Base-by-base conservation (phyloP, 1,140 invertebrate genomes). In the Apis florea region DNA sequence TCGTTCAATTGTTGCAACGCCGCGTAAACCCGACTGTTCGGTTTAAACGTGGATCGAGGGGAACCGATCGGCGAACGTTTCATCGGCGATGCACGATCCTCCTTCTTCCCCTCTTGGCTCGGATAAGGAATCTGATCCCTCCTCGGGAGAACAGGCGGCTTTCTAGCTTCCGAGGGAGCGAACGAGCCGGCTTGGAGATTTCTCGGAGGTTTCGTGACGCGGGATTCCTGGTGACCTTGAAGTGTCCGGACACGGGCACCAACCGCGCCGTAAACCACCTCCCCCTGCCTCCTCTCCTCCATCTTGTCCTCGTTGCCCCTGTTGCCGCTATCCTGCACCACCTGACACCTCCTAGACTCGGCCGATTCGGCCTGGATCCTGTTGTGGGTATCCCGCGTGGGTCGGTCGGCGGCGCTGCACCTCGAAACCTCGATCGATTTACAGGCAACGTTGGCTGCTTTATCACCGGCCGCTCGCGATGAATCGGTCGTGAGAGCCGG, bases 11-110 rank as follows among this genome's bases (percentile, higher is more conserved):
- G 85, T 10, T 85, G 85, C 11, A 86, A 59, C 12, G 84, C 64
- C 19, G 78, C 68, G 80, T 83, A 88, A 2, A 72, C 76, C 66
- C 79, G 76, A 24, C 81, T 88, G 63, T 83, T 86, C 2, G 90
- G 89, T 17, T 90, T 91, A 71, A 89, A 91, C 13, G 83, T 90
- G 11, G 89, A 90, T 8, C 76, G 83, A 61, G 78, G 66, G 19
- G 78, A 26, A 5, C 61, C 47, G 26, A 73, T 49, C 54, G 76
- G 19, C 8, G 31, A 66, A 21, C 31, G 31, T 40, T 13, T 11
- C 40, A 26, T 83, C 6, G 13, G 13, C 6, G n/a, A n/a, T n/a
- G n/a, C n/a, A n/a, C 40, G 59, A 15, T 61, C 77, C 40, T 83
- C 53, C 3, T 40, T 40, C n/a, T 53, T 78, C 2, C 17, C 0